Evolutionary conservation across 2,888 invertebrate genomes (phyloP).

Genomic region (Meteorus colon): DNA sequence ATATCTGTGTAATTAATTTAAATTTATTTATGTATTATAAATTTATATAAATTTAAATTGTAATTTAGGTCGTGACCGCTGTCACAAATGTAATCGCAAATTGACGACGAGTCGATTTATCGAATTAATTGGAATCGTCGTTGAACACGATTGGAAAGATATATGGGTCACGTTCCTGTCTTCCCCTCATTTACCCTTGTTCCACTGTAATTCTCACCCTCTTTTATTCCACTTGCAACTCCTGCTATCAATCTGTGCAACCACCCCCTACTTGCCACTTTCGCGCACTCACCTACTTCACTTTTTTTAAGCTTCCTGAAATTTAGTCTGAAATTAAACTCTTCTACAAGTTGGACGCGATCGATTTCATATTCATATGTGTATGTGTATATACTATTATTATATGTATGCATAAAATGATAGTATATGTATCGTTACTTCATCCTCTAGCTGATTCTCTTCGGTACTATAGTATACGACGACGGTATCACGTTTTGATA

Average conservation of each 20-base stretch:
- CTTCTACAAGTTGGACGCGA: slow-evolving; percentile 37
- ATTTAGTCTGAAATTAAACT: slow-evolving; percentile 51
- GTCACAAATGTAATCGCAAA: slow-evolving; percentile 11
- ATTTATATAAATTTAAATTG: not conserved
- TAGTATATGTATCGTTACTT: not conserved
- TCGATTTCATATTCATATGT: slow-evolving; percentile 40
- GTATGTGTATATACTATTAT: not conserved
- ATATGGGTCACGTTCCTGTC: slow-evolving; percentile 25
- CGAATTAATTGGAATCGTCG: slow-evolving; percentile 35
- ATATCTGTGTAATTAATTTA: too few species aligned
- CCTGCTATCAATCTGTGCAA: not conserved
- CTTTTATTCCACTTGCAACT: not conserved
- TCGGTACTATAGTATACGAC: slow-evolving; percentile 37
- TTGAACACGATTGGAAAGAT: slow-evolving; percentile 24
- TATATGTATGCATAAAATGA: not conserved
- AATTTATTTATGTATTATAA: not conserved
- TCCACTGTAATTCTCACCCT: not conserved
- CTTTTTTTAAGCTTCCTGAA: slow-evolving; percentile 44
- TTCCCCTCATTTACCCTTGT: not conserved
- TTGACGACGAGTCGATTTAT: slow-evolving; percentile 29
- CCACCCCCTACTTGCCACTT: not conserved
- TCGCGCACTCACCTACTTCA: not conserved
- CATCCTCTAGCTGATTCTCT: slow-evolving; percentile 11
- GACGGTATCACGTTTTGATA: slow-evolving; percentile 48
- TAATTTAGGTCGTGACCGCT: not conserved